Evolutionary conservation across 2,888 invertebrate genomes (phyloP).

Genomic region (Latrodectus hesperus): DNA sequence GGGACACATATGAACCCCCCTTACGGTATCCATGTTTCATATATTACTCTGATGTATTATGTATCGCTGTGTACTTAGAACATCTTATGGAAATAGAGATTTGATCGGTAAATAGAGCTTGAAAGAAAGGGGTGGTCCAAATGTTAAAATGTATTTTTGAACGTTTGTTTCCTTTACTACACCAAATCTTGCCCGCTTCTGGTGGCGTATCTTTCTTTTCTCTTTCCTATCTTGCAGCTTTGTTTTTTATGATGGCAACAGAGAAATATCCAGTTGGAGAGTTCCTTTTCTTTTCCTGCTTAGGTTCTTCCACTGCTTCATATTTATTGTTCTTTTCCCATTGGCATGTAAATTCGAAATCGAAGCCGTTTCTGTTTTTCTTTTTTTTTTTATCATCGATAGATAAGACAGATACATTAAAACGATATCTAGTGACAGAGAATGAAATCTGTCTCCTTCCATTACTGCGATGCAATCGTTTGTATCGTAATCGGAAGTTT

Average conservation of each 20-base stretch:
- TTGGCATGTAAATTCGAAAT: conserved; percentile 56
- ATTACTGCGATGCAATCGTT: background rate
- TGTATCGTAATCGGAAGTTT: background rate
- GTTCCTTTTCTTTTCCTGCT: background rate
- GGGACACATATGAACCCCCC: conserved; percentile 1
- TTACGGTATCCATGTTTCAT: conserved; percentile 54
- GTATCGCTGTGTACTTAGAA: conserved; percentile 61
- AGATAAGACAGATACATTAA: conserved; percentile 54
- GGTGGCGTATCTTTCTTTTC: conserved; percentile 23
- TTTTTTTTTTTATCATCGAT: conserved; percentile 35
- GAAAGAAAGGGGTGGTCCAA: conserved; percentile 4
- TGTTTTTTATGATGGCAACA: too few species aligned
- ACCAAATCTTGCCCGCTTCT: too few species aligned
- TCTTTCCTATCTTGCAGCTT: background rate
- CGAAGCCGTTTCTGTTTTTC: conserved; percentile 24
- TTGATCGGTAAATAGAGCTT: conserved; percentile 66
- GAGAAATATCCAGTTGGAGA: too few species aligned
- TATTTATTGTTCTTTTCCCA: conserved; percentile 61
- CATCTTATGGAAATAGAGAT: conserved; percentile 65
- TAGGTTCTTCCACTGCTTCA: conserved; percentile 28
- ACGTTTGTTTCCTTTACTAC: background rate
- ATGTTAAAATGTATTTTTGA: conserved; percentile 68
- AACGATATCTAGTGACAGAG: conserved; percentile 46
- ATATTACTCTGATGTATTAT: conserved; percentile 68
- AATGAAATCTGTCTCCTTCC: conserved; percentile 9